A percentile compares a stretch with the other conserved stretches of the same genome.
Conservation (phyloP, 2,888 invertebrate species). For the Troilus luridus region DNA sequence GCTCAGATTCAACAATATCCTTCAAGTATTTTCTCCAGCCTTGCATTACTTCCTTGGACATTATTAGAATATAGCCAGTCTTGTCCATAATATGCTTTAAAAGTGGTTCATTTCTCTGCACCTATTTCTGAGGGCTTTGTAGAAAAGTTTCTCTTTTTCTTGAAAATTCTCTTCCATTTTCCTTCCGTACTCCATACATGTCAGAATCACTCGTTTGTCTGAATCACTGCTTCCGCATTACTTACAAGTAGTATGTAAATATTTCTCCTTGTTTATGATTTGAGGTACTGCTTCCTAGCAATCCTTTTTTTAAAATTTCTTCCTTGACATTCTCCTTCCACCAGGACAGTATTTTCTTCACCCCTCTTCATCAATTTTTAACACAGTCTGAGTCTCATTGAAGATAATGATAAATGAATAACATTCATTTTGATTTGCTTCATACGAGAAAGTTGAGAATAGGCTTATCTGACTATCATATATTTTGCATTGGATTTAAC, state of each 20-base stretch:
- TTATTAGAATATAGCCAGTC: neutral
- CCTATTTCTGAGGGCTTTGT: constrained; percentile 47
- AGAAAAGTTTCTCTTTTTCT: constrained; percentile 48
- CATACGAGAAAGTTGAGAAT: no score
- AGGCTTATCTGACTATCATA: no score
- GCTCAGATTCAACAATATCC: neutral
- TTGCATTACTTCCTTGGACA: constrained; percentile 7
- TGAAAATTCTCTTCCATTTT: neutral
- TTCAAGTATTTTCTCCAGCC: constrained; percentile 12
- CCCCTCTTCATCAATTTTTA: no score
- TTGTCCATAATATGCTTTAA: constrained; percentile 46
- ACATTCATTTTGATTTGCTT: no score
- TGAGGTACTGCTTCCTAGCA: no score
- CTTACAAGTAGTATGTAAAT: neutral
- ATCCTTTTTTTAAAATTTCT: no score
- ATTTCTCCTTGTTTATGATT: neutral
- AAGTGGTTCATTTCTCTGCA: constrained; percentile 52
- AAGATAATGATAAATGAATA: no score
- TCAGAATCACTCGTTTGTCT: neutral
- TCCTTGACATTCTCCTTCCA: no score
- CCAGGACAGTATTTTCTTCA: no score
- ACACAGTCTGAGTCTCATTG: no score
- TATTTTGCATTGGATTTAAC: no score
- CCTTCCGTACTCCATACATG: neutral
- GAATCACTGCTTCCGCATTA: neutral